A percentile compares a stretch with the other conserved stretches of the same genome.
These are phyloP conservation scores for Babyrousa celebensis DNA, from an alignment of 2,797 vertebrate species.

Conservation along the genomic window DNA sequence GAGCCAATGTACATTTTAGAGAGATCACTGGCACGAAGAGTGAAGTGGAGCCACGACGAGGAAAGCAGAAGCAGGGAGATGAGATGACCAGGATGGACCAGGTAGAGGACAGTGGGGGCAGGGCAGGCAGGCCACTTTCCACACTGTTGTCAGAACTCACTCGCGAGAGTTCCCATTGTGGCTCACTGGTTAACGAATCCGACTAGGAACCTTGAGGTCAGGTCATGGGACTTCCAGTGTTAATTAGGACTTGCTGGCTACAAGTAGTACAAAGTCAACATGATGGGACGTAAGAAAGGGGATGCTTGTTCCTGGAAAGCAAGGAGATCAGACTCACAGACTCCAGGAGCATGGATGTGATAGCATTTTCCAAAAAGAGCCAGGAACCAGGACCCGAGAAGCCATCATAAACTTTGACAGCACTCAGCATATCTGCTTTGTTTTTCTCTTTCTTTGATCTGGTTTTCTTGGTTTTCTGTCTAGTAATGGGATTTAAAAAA, in stretches of 20 bases:
- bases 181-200: no score
- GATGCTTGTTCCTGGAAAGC: background rate
- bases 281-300: background rate
- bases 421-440: background rate
- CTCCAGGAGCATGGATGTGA: background rate
- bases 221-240: background rate
- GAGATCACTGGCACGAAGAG: background rate
- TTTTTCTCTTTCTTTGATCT: constrained; percentile 33
- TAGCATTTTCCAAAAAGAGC: background rate
- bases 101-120: background rate
- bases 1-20: background rate
- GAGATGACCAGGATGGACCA: background rate
- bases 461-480: background rate
- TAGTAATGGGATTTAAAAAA: background rate
- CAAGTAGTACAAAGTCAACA: background rate
- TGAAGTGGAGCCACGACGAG: background rate
- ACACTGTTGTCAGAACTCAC: background rate
- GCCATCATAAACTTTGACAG: background rate
- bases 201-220: background rate
- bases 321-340: background rate
- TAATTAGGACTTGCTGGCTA: background rate
- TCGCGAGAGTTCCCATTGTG: background rate
- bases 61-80: background rate
- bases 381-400: background rate
- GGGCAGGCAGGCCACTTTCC: background rate